Conservation (phyloP, 2,797 vertebrate species). For the Alfaro cultratus region DNA sequence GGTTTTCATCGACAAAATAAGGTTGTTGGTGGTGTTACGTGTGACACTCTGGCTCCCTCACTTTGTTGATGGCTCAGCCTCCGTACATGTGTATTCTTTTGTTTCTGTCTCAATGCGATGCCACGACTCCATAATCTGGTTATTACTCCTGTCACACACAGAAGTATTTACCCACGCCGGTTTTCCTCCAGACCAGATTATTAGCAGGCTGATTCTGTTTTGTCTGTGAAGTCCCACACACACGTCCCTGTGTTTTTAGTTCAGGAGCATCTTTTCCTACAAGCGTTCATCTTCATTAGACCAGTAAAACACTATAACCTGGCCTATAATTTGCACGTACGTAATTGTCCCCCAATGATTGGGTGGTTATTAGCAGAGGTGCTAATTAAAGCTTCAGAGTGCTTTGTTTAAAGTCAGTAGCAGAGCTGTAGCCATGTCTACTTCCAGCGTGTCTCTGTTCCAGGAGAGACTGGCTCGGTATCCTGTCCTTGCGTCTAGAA, state of each 20-base stretch:
- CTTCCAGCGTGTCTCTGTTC: not conserved
- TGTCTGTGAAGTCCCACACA: constrained; percentile 12
- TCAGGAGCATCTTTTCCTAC: constrained; percentile 11
- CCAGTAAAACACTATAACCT: constrained; percentile 57
- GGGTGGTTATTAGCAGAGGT: constrained; percentile 54
- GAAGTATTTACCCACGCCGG: constrained; percentile 40
- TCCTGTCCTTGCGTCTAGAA: constrained; percentile 34
- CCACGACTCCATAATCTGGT: constrained; percentile 42
- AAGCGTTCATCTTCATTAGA: constrained; percentile 54
- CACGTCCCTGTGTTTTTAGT: constrained; percentile 13
- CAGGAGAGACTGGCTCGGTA: constrained; percentile 41
- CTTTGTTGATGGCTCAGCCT: constrained; percentile 28
- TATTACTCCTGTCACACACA: constrained; percentile 34
- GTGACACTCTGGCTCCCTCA: constrained; percentile 10
- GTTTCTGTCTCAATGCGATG: constrained; percentile 30
- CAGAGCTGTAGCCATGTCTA: constrained; percentile 3
- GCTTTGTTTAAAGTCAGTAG: constrained; percentile 35
- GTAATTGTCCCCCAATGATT: constrained; percentile 66
- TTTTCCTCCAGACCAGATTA: constrained; percentile 47
- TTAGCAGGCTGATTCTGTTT: constrained; percentile 18
- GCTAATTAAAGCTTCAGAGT: constrained; percentile 59
- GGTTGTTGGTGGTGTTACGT: not conserved
- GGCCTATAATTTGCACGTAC: constrained; percentile 57
- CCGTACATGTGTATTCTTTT: constrained; percentile 47
- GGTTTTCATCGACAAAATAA: not conserved